Base-by-base conservation (phyloP, 2,888 invertebrate genomes). In the Zygaena filipendulae region DNA sequence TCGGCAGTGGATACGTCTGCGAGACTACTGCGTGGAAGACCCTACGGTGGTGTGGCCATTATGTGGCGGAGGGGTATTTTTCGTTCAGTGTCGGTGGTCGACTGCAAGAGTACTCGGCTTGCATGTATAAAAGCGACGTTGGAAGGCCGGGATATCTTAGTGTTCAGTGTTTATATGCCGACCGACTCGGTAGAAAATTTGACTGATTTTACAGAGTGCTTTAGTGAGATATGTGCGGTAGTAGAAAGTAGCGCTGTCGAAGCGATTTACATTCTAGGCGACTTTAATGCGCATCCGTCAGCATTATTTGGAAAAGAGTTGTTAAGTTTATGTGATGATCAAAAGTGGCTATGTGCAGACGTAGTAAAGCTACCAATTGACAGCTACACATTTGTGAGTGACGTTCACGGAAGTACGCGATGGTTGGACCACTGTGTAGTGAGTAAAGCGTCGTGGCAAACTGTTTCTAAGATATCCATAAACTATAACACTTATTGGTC, bases 161-260 rank as follows among this genome's bases (percentile, higher is more conserved):
- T 37, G 10, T 32, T 33, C 18, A 25, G 30, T 35, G 32, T 39
- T 3, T 40, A 40, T 19, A 35, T 40, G 40, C 36, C 40, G 4
- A 36, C 30, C 5, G 40, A 40, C 18, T 13, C 13, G 11, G 3
- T 12, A 6, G 29, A 28, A 18, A 36, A 40, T 25, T 12, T 26
- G 8, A 11, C 22, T 11, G 36, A 36, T 7, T 40, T 38, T n/a
- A n/a, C n/a, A n/a, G n/a, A n/a, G n/a, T n/a, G n/a, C n/a, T n/a
- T n/a, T n/a, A n/a, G n/a, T n/a, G 28, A 23, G 21, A 21, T 32
- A 4, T 21, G 21, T 9, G 28, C 39, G 5, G 25, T 36, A 11
- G 24, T 38, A 2, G 37, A 36, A 21, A 36, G 23, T 23, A 23
- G 27, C 24, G 14, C 24, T 21, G 16, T 30, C 3, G 38, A 37